Conservation (phyloP, 2,888 invertebrate genomes). For the Pristionchus entomophagus region DNA sequence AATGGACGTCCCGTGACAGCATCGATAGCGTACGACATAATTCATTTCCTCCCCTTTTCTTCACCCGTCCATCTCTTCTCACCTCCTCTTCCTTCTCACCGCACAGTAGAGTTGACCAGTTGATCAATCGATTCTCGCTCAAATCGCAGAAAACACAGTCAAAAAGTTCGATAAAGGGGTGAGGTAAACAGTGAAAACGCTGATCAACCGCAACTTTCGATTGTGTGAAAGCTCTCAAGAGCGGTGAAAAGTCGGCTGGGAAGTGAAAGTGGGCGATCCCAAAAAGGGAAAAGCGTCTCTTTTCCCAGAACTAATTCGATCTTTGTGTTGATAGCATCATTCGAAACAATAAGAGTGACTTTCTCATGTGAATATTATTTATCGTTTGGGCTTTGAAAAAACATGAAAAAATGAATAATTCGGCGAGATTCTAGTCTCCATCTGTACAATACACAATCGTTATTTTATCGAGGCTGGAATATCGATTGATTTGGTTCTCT, state of each 20-base stretch:
- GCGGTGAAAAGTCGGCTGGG: slow-evolving; percentile 16
- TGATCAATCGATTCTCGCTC: neutral
- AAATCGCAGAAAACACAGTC: slow-evolving; percentile 8
- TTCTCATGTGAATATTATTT: neutral
- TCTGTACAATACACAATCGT: neutral
- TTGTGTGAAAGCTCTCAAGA: neutral
- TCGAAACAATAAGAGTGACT: neutral
- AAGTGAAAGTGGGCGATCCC: slow-evolving; percentile 23
- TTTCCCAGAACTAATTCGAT: neutral
- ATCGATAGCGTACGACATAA: slow-evolving; percentile 37
- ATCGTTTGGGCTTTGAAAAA: neutral
- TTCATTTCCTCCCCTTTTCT: slow-evolving; percentile 19
- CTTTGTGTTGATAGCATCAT: slow-evolving; percentile 1
- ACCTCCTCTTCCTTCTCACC: neutral
- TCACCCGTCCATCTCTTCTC: neutral
- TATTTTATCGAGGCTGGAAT: neutral
- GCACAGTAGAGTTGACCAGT: neutral
- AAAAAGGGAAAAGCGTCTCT: neutral
- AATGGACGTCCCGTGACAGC: slow-evolving; percentile 27
- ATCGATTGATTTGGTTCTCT: neutral
- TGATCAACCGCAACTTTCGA: slow-evolving; percentile 1
- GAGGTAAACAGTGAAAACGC: neutral
- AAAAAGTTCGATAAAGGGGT: neutral
- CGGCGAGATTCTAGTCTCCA: slow-evolving; percentile 26
- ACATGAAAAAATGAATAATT: neutral